These are phyloP conservation scores for Myopa tessellatipennis DNA, from an alignment of 2,888 invertebrate genomes.

Conservation along the genomic window DNA sequence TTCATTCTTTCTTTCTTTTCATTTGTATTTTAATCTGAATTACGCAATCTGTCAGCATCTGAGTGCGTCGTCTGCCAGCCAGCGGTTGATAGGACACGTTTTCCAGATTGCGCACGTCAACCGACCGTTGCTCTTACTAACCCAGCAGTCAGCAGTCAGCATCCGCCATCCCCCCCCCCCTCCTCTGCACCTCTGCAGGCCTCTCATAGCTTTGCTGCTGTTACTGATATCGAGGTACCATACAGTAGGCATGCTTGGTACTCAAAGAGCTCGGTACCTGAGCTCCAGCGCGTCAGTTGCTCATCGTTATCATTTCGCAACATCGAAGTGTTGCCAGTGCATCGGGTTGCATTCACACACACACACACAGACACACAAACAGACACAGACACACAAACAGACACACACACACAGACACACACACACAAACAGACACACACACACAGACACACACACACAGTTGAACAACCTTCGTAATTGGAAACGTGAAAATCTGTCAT, in stretches of 20 bases:
- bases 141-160: too few species aligned
- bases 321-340: background rate
- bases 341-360: slow-evolving; percentile 15
- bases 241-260: background rate
- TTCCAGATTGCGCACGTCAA: background rate
- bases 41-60: slow-evolving; percentile 22
- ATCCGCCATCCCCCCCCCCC: background rate
- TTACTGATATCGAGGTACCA: background rate
- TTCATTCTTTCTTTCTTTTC: too few species aligned
- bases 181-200: background rate
- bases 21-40: slow-evolving; percentile 22
- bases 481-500: slow-evolving; percentile 39
- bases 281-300: slow-evolving; percentile 8
- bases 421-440: background rate
- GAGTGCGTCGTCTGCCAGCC: background rate
- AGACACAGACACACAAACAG: too few species aligned
- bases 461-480: slow-evolving; percentile 37
- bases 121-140: too few species aligned
- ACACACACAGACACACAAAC: background rate
- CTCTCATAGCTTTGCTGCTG: slow-evolving; percentile 16
- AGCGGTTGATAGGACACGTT: slow-evolving; percentile 21
- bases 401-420: slow-evolving; percentile 17
- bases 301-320: slow-evolving; percentile 12
- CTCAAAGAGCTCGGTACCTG: background rate
- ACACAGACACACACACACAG: slow-evolving; percentile 3